Evolutionary conservation across 2,797 vertebrate genomes (phyloP).

Genomic region (Spinus olivaceus): DNA sequence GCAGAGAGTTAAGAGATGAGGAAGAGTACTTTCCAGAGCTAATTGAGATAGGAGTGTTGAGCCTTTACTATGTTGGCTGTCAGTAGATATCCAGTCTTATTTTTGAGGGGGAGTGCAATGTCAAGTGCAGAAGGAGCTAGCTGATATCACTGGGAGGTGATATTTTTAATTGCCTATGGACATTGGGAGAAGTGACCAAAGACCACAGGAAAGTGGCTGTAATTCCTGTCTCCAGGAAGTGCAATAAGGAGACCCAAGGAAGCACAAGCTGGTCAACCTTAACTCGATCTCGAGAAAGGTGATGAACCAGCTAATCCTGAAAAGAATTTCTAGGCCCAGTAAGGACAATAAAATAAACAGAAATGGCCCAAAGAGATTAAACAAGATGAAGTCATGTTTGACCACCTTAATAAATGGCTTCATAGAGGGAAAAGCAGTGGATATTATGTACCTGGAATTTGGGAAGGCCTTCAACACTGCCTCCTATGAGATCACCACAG

Average conservation of each 20-base stretch:
- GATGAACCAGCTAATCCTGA: background rate
- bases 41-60: background rate
- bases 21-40: background rate
- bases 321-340: background rate
- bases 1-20: background rate
- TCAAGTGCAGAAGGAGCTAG: background rate
- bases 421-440: rapidly evolving
- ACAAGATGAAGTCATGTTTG: background rate
- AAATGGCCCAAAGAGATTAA: background rate
- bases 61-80: rapidly evolving
- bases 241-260: background rate
- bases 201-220: background rate
- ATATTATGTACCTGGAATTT: background rate
- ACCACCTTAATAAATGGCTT: background rate
- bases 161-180: background rate
- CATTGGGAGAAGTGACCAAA: background rate
- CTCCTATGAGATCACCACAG: background rate
- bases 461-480: background rate
- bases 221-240: background rate
- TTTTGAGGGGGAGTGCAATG: background rate
- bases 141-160: background rate
- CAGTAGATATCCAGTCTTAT: no score
- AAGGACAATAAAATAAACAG: background rate
- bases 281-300: background rate
- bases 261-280: background rate